Conservation (phyloP, 2,113 vertebrate species). For the Nothocercus julius region DNA sequence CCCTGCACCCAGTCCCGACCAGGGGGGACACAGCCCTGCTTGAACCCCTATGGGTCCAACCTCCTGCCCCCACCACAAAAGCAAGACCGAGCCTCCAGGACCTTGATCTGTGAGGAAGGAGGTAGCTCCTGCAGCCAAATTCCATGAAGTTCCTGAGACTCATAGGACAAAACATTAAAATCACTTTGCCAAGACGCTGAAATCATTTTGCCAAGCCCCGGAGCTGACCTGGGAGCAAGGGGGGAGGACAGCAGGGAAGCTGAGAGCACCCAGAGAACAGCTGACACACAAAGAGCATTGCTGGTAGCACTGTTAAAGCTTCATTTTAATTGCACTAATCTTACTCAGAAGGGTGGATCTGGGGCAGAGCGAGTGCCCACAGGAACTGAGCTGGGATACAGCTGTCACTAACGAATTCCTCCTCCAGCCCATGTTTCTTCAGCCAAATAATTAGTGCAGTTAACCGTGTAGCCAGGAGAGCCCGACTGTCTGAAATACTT, state of each 20-base stretch:
- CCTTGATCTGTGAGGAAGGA: accelerated
- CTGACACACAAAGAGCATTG: background rate
- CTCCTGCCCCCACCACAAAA: too few relatives aligned
- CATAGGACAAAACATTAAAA: background rate
- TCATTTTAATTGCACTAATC: constrained; percentile 59
- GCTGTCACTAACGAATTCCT: background rate
- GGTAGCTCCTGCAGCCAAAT: background rate
- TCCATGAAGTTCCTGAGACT: background rate
- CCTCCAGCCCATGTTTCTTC: background rate
- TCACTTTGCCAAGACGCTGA: background rate
- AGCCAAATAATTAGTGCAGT: constrained; percentile 23
- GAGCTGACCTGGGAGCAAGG: background rate
- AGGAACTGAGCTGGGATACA: constrained; percentile 39
- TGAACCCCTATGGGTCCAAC: too few relatives aligned
- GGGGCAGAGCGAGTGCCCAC: background rate
- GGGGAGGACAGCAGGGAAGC: background rate
- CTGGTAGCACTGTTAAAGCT: constrained; percentile 1
- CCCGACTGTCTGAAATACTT: background rate
- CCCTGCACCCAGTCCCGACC: too few relatives aligned
- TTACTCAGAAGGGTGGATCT: constrained; percentile 26
- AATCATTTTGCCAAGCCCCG: background rate
- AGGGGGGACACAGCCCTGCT: too few relatives aligned
- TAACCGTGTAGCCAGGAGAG: constrained; percentile 11
- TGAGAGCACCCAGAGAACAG: background rate
- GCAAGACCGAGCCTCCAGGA: background rate